Percentiles rank a stretch among this genome's conserved stretches.
Evolutionary conservation across 2,113 vertebrate species (phyloP).

Genomic region (Hystrix brachyura): DNA sequence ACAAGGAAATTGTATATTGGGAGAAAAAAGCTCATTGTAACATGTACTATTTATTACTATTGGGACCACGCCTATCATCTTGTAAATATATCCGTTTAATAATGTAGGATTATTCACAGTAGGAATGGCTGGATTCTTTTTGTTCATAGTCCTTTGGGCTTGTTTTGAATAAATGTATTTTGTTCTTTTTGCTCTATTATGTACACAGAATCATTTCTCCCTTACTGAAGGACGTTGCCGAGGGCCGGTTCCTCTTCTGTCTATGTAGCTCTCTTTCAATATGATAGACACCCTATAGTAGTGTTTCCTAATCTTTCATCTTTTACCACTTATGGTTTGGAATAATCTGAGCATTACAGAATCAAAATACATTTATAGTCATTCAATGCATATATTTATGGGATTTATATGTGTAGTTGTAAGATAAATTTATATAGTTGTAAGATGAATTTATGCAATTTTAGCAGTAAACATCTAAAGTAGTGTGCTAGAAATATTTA

Average conservation of each 20-base stretch:
- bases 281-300: not conserved
- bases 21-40: not conserved
- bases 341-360: not conserved
- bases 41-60: not conserved
- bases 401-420: not conserved
- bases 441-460: not conserved
- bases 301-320: not conserved
- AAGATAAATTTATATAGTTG: not conserved
- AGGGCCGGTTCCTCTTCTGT: not conserved
- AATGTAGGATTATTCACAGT: not conserved
- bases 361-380: not conserved
- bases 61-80: not conserved
- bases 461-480: not conserved
- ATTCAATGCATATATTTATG: not conserved
- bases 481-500: not conserved
- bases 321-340: not conserved
- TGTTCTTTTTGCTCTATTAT: not conserved
- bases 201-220: not conserved
- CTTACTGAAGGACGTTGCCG: not conserved
- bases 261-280: not conserved
- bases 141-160: not conserved
- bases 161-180: not conserved
- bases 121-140: not conserved
- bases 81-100: slow-evolving; percentile 27
- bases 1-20: not conserved